A percentile compares a stretch with the other conserved stretches of the same genome.
phyloP scores from a whole-genome alignment of 2,888 invertebrate genomes.

The Beris chalybata region DNA sequence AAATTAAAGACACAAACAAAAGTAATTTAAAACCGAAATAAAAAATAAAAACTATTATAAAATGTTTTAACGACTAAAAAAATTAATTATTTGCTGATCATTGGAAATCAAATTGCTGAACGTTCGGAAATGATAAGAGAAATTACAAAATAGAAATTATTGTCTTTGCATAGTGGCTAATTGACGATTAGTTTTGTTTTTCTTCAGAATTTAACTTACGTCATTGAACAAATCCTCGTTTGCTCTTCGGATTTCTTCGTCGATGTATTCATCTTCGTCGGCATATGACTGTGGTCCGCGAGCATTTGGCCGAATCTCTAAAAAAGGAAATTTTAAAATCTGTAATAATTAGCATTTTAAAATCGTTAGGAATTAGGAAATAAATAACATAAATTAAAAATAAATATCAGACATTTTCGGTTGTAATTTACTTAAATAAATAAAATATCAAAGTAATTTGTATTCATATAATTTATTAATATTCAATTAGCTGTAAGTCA shows the following conservation, averaged over 20 bases:
- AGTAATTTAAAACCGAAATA: conserved; percentile 8
- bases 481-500: too few relatives aligned
- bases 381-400: too few relatives aligned
- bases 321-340: too few relatives aligned
- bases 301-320: conserved; percentile 5
- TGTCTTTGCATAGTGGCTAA: not conserved
- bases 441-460: too few relatives aligned
- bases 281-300: conserved; percentile 46
- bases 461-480: too few relatives aligned
- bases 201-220: conserved; percentile 44
- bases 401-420: too few relatives aligned
- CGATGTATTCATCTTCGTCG: conserved; percentile 46
- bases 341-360: too few relatives aligned
- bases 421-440: too few relatives aligned
- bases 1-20: conserved; percentile 15
- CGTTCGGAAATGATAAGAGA: not conserved
- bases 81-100: conserved; percentile 35
- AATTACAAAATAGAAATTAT: not conserved
- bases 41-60: conserved; percentile 27
- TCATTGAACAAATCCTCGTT: conserved; percentile 54
- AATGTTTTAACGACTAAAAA: conserved; percentile 10
- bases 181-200: too few relatives aligned
- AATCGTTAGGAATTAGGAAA: too few relatives aligned
- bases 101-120: conserved; percentile 40
- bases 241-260: conserved; percentile 52